phyloP scores from a whole-genome alignment of 2,113 vertebrate species.

The Scartelaos histophorus region DNA sequence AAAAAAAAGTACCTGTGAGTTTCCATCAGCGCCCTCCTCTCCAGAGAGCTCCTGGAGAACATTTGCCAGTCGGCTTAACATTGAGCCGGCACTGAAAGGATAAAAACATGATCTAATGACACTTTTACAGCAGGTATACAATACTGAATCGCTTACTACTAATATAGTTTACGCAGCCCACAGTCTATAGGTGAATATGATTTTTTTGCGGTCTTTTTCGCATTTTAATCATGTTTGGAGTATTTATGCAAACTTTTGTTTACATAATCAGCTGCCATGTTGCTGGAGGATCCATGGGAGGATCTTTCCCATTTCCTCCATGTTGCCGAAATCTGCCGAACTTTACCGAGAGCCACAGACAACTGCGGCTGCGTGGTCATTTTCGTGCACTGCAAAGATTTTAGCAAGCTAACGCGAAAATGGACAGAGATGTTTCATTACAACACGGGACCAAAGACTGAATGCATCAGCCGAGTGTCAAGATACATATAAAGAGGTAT shows the following conservation, averaged over 20 bases:
- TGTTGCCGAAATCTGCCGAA: slow-evolving; percentile 48
- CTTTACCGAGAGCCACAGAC: slow-evolving; percentile 37
- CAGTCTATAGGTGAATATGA: not conserved
- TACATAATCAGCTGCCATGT: slow-evolving; percentile 4
- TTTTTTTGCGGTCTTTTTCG: not conserved
- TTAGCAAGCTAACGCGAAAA: slow-evolving; percentile 48
- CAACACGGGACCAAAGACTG: not conserved
- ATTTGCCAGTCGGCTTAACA: slow-evolving; percentile 89
- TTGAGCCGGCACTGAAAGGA: slow-evolving; percentile 76
- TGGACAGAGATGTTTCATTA: slow-evolving; percentile 20
- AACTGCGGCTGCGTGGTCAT: slow-evolving; percentile 72
- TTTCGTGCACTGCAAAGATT: slow-evolving; percentile 62
- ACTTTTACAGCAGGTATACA: not conserved
- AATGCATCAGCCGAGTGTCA: not conserved
- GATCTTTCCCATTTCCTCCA: slow-evolving; percentile 4
- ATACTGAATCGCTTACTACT: not conserved
- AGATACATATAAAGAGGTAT: not conserved
- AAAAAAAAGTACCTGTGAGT: slow-evolving; percentile 59
- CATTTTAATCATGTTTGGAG: not conserved
- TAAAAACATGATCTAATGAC: not conserved
- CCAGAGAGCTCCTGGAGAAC: slow-evolving; percentile 91
- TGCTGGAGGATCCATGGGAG: slow-evolving; percentile 6
- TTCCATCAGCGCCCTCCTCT: slow-evolving; percentile 73
- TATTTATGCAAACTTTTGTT: not conserved
- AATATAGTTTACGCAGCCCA: no score